Conservation (phyloP, 2,888 invertebrate genomes). For the Teinopalpus imperialis region DNA sequence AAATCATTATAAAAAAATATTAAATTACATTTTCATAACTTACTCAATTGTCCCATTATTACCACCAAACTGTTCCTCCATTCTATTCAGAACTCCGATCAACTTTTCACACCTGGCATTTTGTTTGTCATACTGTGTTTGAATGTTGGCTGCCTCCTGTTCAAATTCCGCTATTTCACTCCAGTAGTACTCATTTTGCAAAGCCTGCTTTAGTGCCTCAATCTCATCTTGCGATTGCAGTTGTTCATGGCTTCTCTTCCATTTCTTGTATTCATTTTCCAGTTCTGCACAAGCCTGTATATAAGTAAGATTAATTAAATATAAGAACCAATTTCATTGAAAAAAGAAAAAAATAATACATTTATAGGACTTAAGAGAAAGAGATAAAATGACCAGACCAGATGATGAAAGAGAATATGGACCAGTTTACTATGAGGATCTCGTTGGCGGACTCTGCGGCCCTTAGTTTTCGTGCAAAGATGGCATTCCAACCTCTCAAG, state of each 20-base stretch:
- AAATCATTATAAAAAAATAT: too few relatives aligned
- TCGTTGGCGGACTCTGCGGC: too few relatives aligned
- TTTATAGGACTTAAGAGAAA: too few relatives aligned
- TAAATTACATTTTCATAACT: too few relatives aligned
- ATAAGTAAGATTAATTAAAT: not conserved
- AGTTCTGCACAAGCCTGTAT: slow-evolving; percentile 58
- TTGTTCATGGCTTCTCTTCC: slow-evolving; percentile 79
- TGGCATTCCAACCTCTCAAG: too few relatives aligned
- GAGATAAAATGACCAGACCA: too few relatives aligned
- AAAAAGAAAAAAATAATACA: not conserved
- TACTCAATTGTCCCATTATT: slow-evolving; percentile 69
- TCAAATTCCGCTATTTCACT: slow-evolving; percentile 69
- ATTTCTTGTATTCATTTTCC: slow-evolving; percentile 73
- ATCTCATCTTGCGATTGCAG: slow-evolving; percentile 79
- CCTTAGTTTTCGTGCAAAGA: too few relatives aligned
- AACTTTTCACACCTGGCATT: slow-evolving; percentile 62
- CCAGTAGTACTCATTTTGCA: slow-evolving; percentile 83
- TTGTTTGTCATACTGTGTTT: slow-evolving; percentile 69
- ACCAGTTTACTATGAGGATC: too few relatives aligned
- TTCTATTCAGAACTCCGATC: slow-evolving; percentile 51
- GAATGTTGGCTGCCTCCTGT: slow-evolving; percentile 50
- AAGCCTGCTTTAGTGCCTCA: slow-evolving; percentile 60
- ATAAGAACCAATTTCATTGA: not conserved
- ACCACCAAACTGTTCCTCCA: slow-evolving; percentile 56
- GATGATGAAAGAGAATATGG: too few relatives aligned